Base-by-base conservation (phyloP, 2,888 invertebrate genomes). In the Tryphoninae sp. region DNA sequence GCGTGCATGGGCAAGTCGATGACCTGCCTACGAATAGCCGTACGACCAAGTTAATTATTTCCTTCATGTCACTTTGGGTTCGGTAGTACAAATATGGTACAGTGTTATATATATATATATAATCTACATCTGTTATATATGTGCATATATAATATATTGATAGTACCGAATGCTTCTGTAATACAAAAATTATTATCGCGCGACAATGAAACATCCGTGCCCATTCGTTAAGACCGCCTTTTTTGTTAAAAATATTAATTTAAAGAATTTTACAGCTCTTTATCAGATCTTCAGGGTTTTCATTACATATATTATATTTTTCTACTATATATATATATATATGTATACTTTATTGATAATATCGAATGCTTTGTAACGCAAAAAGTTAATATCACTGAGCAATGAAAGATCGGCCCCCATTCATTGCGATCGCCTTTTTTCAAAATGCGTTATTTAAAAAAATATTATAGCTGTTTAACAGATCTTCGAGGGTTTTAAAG, bases 211-310 rank as follows among this genome's bases (percentile, higher is more conserved):
- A 42, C 45, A 40, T 13, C 13, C 13, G 13, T 13, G 13, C 45
- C 45, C 45, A 13, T 19, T 55, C 55, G 8, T 9, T 19, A 19
- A 9, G 19, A 55, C 55, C 55, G 55, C 16, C 19, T 19, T 55
- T 55, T 19, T 19, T 19, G 55, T 55, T 55, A 78, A 78, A 78
- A 71, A 49, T 40, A 40, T 8, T 23, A n/a, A 7, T 74, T 67
- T 78, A 49, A 72, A 77, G 74, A 81, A 78, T 75, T 67, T 75
- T 64, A 73, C 61, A 81, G 73, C 64, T 74, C 22, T 69, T 40
- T 53, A 64, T 55, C 74, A 81, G 69, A 81, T 81, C 81, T 78
- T 42, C 19, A 45, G n/a, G 55, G 33, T 33, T 33, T 33, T 33
- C 33, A 6, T 49, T 58, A n/a, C 64, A 58, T 33, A 23, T 26